A percentile compares a stretch with the other conserved stretches of the same genome.
Conservation (phyloP, 2,888 invertebrate species). For the Frankliniella fusca region DNA sequence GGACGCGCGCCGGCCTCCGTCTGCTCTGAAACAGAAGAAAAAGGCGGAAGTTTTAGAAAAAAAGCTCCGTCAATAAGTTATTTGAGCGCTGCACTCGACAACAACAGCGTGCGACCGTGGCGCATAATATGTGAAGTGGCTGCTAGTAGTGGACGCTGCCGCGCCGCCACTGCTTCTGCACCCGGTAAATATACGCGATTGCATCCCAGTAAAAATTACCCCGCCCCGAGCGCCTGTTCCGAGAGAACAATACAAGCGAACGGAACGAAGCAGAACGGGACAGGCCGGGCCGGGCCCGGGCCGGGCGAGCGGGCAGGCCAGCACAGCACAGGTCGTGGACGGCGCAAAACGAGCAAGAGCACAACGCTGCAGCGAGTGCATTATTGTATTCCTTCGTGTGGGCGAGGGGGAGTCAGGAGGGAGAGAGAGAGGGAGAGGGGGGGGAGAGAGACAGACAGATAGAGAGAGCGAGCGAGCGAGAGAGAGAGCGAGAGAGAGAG, state of each 20-base stretch:
- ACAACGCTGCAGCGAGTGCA: slow-evolving; percentile 8
- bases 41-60: not conserved
- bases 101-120: not conserved
- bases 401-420: not conserved
- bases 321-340: slow-evolving; percentile 13
- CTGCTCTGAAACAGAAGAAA: not conserved
- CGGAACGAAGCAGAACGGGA: not conserved
- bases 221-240: not conserved
- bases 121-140: too few relatives aligned
- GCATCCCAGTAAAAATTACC: slow-evolving; percentile 5
- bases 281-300: not conserved
- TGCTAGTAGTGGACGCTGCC: too few relatives aligned
- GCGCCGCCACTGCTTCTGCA: not conserved
- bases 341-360: slow-evolving; percentile 18
- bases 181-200: not conserved
- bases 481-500: too few relatives aligned
- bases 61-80: not conserved
- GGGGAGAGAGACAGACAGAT: too few relatives aligned
- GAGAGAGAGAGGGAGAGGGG: not conserved
- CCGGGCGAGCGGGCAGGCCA: not conserved
- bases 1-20: not conserved
- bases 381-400: slow-evolving; percentile 8
- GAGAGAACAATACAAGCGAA: slow-evolving; percentile 15
- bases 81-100: too few relatives aligned
- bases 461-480: too few relatives aligned